phyloP scores from a whole-genome alignment of 2,797 vertebrate species.

The Catharus ustulatus region DNA sequence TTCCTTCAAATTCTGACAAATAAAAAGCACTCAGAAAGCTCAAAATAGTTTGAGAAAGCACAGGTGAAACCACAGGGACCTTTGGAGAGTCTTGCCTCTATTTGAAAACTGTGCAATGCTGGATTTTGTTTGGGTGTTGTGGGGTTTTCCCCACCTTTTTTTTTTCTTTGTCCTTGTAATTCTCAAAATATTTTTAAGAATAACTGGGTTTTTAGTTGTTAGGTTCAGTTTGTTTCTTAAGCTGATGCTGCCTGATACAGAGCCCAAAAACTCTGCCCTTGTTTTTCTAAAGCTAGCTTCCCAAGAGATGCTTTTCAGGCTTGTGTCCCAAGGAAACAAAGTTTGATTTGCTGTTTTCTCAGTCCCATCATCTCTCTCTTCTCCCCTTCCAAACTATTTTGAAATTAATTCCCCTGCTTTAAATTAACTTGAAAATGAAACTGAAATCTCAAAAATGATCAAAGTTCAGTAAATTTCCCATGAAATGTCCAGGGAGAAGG shows the following conservation, averaged over 20 bases:
- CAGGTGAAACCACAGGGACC: fast-evolving
- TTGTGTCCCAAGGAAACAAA: not conserved
- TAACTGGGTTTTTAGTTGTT: not conserved
- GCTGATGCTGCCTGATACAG: not conserved
- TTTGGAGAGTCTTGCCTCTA: not conserved
- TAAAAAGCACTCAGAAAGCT: not conserved
- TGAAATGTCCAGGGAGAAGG: not conserved
- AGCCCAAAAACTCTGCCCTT: not conserved
- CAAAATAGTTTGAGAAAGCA: not conserved
- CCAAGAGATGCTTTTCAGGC: not conserved
- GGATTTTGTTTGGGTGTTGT: not conserved
- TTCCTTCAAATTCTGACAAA: not conserved
- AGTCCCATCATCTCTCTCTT: not conserved
- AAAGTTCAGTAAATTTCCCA: not conserved
- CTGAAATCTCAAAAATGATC: not conserved
- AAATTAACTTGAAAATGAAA: not conserved
- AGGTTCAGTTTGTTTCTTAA: not conserved
- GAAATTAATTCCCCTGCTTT: not conserved
- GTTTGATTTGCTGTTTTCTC: not conserved
- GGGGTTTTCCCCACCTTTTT: fast-evolving
- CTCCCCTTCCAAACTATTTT: not conserved
- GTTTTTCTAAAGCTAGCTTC: not conserved
- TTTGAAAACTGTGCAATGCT: not conserved
- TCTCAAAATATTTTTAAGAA: not conserved
- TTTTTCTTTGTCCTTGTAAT: not conserved